Percentiles rank a stretch among this genome's conserved stretches.
Evolutionary conservation across 1,140 invertebrate genomes (phyloP).

Genomic region (Teleogryllus occipitalis): DNA sequence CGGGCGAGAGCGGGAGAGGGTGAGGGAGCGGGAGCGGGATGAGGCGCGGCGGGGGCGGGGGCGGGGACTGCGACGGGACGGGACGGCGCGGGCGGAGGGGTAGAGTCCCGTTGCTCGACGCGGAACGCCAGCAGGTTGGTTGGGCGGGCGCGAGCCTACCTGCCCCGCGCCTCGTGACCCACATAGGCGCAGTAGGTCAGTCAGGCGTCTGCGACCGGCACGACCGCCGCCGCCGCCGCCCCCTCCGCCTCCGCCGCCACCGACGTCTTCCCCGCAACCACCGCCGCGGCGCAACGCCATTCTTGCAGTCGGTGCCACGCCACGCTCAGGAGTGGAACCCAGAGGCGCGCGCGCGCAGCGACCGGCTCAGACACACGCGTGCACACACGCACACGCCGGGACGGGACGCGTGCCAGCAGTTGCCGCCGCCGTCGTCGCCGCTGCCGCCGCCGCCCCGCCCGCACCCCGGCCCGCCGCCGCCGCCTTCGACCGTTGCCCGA

Average conservation of each 20-base stretch:
- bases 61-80: not conserved
- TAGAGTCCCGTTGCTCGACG: not conserved
- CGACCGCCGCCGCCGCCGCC: not conserved
- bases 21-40: no score
- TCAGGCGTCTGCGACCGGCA: not conserved
- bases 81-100: no score
- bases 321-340: not conserved
- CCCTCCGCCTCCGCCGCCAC: not conserved
- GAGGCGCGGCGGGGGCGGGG: no score
- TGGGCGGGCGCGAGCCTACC: not conserved
- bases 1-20: no score
- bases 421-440: no score
- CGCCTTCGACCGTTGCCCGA: no score
- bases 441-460: no score
- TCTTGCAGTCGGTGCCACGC: not conserved
- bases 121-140: not conserved
- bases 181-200: not conserved
- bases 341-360: no score
- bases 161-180: not conserved
- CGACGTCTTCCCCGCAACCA: not conserved
- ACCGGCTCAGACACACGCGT: not conserved
- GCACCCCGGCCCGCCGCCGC: no score
- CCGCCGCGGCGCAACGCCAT: no score
- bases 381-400: no score
- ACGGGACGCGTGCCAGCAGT: no score